Conservation (phyloP, 2,113 vertebrate genomes). For the Siphamia tubifer region DNA sequence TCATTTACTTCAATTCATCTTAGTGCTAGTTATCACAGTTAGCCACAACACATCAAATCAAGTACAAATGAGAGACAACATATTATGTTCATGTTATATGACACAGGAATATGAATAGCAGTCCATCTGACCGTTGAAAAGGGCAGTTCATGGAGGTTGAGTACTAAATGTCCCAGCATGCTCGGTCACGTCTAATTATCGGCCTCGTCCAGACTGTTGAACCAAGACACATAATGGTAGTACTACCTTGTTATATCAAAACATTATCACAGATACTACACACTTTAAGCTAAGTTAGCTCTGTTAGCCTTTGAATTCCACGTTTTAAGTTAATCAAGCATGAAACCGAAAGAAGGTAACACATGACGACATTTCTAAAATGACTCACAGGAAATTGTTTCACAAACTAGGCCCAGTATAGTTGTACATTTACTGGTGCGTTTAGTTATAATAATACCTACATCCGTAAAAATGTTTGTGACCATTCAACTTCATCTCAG, state of each 20-base stretch:
- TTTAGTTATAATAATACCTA: background rate
- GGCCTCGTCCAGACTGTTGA: constrained; percentile 27
- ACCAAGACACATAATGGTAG: constrained; percentile 14
- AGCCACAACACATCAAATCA: background rate
- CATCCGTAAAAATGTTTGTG: background rate
- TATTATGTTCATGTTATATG: background rate
- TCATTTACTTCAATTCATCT: background rate
- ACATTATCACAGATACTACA: too few relatives aligned
- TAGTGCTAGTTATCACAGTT: background rate
- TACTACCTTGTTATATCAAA: too few relatives aligned
- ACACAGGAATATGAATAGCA: background rate
- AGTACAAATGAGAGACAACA: background rate
- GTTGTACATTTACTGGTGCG: background rate
- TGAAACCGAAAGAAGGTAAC: background rate
- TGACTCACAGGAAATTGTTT: background rate
- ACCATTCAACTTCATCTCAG: background rate
- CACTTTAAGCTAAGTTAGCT: constrained; percentile 13
- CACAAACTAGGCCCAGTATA: background rate
- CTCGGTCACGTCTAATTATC: constrained; percentile 26
- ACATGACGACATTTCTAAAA: constrained; percentile 23
- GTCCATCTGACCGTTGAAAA: constrained; percentile 3
- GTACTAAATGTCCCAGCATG: constrained; percentile 45
- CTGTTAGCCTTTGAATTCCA: background rate
- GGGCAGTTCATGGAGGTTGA: background rate
- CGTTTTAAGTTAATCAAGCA: background rate